Percentiles rank a stretch among this genome's conserved stretches.
Evolutionary conservation across 2,888 invertebrate species (phyloP).

Genomic region (Hypercompe scribonia): DNA sequence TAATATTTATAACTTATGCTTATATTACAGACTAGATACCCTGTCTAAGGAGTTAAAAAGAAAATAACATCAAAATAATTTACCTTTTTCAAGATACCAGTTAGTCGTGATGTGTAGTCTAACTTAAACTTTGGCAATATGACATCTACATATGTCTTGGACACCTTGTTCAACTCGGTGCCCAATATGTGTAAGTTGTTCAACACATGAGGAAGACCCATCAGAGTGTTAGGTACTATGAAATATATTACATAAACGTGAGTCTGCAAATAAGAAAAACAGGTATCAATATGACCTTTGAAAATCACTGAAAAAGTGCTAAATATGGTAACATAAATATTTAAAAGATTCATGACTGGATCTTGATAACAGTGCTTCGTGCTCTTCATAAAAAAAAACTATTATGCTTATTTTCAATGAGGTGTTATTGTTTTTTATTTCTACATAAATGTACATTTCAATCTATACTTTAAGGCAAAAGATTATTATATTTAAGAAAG

Average conservation of each 20-base stretch:
- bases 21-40: too few species aligned
- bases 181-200: conserved; percentile 1
- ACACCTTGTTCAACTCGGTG: neutral
- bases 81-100: conserved; percentile 7
- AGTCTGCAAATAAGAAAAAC: neutral
- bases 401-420: too few species aligned
- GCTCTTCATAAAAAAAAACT: too few species aligned
- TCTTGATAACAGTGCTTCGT: neutral
- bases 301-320: neutral
- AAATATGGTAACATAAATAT: neutral
- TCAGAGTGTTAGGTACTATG: conserved; percentile 4
- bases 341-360: neutral
- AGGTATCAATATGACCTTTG: neutral
- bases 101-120: conserved; percentile 1
- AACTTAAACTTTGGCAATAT: conserved; percentile 2
- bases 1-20: too few species aligned
- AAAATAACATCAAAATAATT: neutral
- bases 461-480: too few species aligned
- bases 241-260: neutral
- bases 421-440: too few species aligned
- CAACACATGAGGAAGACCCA: conserved; percentile 2
- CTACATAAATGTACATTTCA: too few species aligned
- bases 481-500: too few species aligned
- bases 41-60: too few species aligned
- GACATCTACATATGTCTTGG: neutral